These are phyloP conservation scores for Carduelis carduelis DNA, from an alignment of 2,797 vertebrate genomes.

Conservation along the genomic window DNA sequence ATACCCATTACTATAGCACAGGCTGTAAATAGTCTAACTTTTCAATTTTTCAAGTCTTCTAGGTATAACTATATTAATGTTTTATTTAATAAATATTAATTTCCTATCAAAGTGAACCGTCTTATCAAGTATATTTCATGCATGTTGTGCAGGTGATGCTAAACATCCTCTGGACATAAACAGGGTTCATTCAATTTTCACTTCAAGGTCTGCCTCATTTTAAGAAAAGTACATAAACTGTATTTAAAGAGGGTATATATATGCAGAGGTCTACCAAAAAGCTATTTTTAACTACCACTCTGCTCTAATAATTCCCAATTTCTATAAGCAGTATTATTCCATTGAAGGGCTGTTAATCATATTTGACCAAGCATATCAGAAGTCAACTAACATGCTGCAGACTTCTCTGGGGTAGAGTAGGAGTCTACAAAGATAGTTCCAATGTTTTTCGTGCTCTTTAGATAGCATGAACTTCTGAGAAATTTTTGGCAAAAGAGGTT, in stretches of 20 bases:
- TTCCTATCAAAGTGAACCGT: not conserved
- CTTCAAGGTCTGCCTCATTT: not conserved
- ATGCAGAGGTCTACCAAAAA: not conserved
- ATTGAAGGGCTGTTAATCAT: not conserved
- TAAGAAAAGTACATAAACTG: not conserved
- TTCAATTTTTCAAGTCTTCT: not conserved
- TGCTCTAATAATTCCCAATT: not conserved
- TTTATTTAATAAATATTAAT: slow-evolving; percentile 18
- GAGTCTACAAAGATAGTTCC: not conserved
- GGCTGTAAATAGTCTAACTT: slow-evolving; percentile 5
- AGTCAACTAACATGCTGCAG: not conserved
- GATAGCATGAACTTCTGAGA: not conserved
- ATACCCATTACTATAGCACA: not conserved
- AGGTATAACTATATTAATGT: not conserved
- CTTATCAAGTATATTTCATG: not conserved
- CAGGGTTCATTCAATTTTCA: not conserved
- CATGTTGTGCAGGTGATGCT: not conserved
- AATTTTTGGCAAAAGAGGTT: not conserved
- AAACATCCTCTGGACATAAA: not conserved
- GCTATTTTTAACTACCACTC: not conserved
- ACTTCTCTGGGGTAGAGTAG: not conserved
- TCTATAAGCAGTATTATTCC: not conserved
- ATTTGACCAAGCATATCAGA: not conserved
- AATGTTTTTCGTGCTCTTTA: not conserved
- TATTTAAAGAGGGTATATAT: not conserved